A percentile compares a stretch with the other conserved stretches of the same genome.
Evolutionary conservation across 2,797 vertebrate species (phyloP).

Genomic region (Smutsia temminckii): DNA sequence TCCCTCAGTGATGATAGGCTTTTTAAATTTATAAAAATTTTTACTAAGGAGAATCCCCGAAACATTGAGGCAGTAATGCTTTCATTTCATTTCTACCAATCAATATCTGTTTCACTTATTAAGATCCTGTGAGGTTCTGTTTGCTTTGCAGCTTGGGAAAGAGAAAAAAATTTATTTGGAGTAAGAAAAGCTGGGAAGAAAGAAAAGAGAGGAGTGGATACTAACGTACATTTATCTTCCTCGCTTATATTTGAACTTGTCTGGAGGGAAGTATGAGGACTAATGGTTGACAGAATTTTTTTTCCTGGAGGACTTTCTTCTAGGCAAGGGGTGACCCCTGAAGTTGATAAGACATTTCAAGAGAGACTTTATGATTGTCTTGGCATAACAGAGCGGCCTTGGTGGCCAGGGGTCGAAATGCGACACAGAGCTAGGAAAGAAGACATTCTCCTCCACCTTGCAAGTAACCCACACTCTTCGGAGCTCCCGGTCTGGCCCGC

Average conservation of each 20-base stretch:
- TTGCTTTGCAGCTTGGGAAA: not conserved
- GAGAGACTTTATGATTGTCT: not conserved
- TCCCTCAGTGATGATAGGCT: not conserved
- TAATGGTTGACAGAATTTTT: not conserved
- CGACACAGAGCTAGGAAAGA: not conserved
- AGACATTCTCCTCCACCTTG: not conserved
- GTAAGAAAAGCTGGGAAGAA: slow-evolving; percentile 18
- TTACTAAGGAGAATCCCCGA: not conserved
- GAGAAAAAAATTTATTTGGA: not conserved
- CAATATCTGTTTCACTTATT: not conserved
- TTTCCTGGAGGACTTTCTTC: not conserved
- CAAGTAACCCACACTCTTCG: not conserved
- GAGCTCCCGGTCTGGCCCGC: not conserved
- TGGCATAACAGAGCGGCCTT: not conserved
- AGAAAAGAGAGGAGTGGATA: not conserved
- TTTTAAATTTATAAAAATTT: not conserved
- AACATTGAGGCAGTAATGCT: not conserved
- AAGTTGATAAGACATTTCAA: not conserved
- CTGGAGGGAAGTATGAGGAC: not conserved
- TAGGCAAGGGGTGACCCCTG: not conserved
- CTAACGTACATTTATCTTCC: not conserved
- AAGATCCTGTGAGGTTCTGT: not conserved
- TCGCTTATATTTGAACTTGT: not conserved
- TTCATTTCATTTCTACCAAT: not conserved
- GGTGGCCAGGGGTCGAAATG: not conserved